Conservation (phyloP, 2,113 vertebrate species). For the Regulus satrapa region DNA sequence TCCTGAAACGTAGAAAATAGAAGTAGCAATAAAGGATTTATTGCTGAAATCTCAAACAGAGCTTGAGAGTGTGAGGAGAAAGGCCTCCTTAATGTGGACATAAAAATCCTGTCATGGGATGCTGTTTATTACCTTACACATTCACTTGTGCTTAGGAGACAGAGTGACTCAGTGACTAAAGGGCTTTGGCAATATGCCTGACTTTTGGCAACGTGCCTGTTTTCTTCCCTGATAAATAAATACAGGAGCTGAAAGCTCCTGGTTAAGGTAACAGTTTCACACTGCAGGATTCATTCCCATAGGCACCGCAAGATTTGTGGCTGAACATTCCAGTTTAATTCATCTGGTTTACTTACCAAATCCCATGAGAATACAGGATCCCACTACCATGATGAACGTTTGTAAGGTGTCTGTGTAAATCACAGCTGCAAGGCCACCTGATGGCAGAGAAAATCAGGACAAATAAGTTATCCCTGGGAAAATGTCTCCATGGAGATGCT, state of each 20-base stretch:
- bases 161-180: background rate
- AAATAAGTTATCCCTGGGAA: background rate
- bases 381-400: constrained; percentile 90
- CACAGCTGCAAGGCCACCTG: constrained; percentile 92
- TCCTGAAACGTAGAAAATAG: constrained; percentile 67
- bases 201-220: background rate
- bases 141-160: background rate
- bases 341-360: constrained; percentile 80
- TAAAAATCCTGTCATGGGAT: background rate
- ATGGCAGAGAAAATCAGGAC: background rate
- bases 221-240: background rate
- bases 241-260: background rate
- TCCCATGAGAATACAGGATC: constrained; percentile 89
- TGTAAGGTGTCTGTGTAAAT: constrained; percentile 98
- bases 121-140: background rate
- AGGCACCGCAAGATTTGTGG: background rate
- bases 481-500: background rate
- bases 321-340: background rate
- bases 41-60: background rate
- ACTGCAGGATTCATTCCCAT: background rate
- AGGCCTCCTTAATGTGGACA: background rate
- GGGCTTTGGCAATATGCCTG: background rate
- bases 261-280: background rate
- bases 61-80: background rate
- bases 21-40: background rate